Evolutionary conservation across 2,113 vertebrate species (phyloP).

Genomic region (Proterorhinus semilunaris): DNA sequence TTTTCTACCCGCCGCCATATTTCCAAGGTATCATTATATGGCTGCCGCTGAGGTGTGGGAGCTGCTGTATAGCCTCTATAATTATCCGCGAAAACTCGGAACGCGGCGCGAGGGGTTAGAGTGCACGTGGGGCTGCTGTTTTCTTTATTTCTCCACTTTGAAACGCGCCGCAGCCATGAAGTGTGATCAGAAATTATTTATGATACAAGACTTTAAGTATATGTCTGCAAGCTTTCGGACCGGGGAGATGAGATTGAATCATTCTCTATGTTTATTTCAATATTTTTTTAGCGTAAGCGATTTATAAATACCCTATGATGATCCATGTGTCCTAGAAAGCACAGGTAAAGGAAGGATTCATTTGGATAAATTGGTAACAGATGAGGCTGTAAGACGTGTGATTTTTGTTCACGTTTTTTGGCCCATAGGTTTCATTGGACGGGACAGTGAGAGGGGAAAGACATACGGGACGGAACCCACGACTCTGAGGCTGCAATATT

Average conservation of each 20-base stretch:
- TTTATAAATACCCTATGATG: constrained; percentile 9
- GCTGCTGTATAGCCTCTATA: constrained; percentile 89
- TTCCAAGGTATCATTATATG: constrained; percentile 88
- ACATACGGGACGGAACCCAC: too few species aligned
- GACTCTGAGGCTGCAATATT: too few species aligned
- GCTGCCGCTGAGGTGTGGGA: constrained; percentile 90
- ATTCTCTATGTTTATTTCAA: not conserved
- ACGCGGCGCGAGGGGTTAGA: constrained; percentile 53
- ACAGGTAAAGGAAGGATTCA: too few species aligned
- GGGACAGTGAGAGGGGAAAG: too few species aligned
- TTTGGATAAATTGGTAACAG: too few species aligned
- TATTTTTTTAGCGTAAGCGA: not conserved
- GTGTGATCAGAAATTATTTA: constrained; percentile 49
- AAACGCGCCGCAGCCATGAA: constrained; percentile 35
- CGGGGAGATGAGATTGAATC: constrained; percentile 4
- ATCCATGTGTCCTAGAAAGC: too few species aligned
- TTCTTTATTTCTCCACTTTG: constrained; percentile 55
- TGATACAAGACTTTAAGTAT: constrained; percentile 7
- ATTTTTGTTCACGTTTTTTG: too few species aligned
- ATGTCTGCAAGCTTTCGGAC: not conserved
- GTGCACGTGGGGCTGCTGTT: constrained; percentile 46
- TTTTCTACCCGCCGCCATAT: constrained; percentile 69
- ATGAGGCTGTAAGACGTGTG: too few species aligned
- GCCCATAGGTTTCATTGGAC: too few species aligned
- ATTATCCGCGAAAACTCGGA: constrained; percentile 80